phyloP scores from a whole-genome alignment of 2,797 vertebrate genomes.

The Taenioides sp. region DNA sequence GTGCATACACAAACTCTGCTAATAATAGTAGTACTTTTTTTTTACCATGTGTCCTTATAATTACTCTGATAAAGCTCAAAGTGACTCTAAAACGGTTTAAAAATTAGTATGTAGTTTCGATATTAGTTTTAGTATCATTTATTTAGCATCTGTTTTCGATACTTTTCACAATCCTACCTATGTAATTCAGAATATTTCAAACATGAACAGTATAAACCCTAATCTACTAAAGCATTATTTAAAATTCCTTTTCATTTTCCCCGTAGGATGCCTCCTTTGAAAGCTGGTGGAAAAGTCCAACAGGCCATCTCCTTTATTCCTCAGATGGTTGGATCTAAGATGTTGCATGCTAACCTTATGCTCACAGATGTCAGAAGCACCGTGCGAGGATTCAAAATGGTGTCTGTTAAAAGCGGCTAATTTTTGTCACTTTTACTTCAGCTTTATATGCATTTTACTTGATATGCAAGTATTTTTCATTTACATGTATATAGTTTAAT shows the following conservation, averaged over 20 bases:
- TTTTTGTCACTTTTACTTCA: background rate
- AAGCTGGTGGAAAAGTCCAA: slow-evolving; percentile 49
- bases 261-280: slow-evolving; percentile 57
- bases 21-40: no score
- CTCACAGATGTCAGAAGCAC: slow-evolving; percentile 41
- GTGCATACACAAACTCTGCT: no score
- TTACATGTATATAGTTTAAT: background rate
- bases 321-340: slow-evolving; percentile 64
- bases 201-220: background rate
- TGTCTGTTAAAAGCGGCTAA: slow-evolving; percentile 44
- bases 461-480: background rate
- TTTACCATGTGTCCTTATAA: no score
- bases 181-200: background rate
- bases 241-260: background rate
- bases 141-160: no score
- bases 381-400: slow-evolving; percentile 71
- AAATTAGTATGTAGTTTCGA: no score
- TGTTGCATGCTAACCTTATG: slow-evolving; percentile 72
- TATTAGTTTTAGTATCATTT: no score
- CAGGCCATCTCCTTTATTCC: slow-evolving; percentile 60
- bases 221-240: background rate
- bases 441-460: no score
- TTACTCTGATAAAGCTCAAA: no score
- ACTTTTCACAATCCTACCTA: no score
- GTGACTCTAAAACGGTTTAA: no score